Evolutionary conservation across 2,113 vertebrate species (phyloP).

Genomic region (Cavia porcellus): DNA sequence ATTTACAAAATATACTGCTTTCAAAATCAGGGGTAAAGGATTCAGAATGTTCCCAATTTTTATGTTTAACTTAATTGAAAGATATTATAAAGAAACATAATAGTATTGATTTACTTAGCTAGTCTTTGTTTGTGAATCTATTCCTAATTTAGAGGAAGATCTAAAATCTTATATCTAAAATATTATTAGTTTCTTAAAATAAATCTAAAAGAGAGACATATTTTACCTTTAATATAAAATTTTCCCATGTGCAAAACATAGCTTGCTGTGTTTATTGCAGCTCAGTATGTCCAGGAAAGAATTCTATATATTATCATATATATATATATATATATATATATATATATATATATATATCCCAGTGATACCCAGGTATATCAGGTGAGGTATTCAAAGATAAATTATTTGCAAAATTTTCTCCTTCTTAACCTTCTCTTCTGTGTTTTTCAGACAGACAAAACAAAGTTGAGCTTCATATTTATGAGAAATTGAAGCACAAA

Average conservation of each 20-base stretch:
- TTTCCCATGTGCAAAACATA: not conserved
- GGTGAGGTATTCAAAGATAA: not conserved
- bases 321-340: too few species aligned
- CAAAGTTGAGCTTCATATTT: not conserved
- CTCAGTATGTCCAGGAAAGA: not conserved
- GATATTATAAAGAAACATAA: not conserved
- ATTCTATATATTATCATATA: too few species aligned
- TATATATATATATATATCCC: too few species aligned
- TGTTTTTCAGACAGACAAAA: not conserved
- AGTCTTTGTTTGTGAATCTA: too few species aligned
- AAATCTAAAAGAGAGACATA: too few species aligned
- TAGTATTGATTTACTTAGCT: not conserved
- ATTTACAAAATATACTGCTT: not conserved
- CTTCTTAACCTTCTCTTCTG: not conserved
- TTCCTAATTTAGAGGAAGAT: too few species aligned
- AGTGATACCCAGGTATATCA: not conserved
- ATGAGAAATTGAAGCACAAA: not conserved
- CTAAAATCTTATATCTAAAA: too few species aligned
- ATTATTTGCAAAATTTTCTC: not conserved
- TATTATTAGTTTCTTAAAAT: too few species aligned
- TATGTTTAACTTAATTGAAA: not conserved
- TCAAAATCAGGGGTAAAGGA: not conserved
- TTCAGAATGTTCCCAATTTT: not conserved
- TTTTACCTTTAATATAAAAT: not conserved
- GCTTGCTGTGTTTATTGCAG: not conserved